Evolutionary conservation across 30 jellyfish, hydroid and myxozoan genomes (phyloP).

Genomic region (Hydractinia symbiolongicarpus): DNA sequence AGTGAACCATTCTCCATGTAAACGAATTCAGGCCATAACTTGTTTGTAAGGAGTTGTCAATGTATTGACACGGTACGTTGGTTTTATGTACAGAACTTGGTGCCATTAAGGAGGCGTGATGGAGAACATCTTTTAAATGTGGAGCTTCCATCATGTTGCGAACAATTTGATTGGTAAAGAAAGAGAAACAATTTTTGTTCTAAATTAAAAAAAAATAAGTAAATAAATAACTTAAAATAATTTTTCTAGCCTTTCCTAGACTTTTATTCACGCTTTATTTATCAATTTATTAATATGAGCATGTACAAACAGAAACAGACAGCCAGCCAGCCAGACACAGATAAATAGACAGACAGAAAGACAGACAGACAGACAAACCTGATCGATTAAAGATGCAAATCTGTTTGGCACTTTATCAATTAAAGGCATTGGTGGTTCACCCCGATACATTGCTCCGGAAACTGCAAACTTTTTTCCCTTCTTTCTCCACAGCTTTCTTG

Average conservation of each 20-base stretch:
- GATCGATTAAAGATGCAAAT: constrained; percentile 1
- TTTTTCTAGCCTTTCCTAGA: neutral
- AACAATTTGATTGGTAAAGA: constrained; percentile 2
- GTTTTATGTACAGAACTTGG: constrained; percentile 19
- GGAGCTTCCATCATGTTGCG: constrained; percentile 8
- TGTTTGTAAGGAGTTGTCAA: constrained; percentile 31
- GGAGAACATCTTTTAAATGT: constrained; percentile 40
- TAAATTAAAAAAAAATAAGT: neutral
- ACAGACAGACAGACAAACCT: neutral
- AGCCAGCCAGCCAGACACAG: no score
- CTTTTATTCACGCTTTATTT: neutral
- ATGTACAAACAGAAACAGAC: neutral
- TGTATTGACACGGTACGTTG: constrained; percentile 41
- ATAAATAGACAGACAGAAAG: no score
- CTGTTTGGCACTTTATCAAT: constrained; percentile 14
- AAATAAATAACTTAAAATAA: neutral
- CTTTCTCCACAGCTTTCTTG: constrained; percentile 53
- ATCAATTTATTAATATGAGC: neutral
- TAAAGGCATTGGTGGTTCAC: constrained; percentile 60
- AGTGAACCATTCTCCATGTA: constrained; percentile 51
- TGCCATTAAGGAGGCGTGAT: constrained; percentile 24
- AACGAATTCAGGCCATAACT: constrained; percentile 23
- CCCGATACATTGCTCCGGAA: constrained; percentile 92
- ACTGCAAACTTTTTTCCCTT: constrained; percentile 56
- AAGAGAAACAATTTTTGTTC: constrained; percentile 1